Percentiles rank a stretch among this genome's conserved stretches.
Conservation (phyloP, 2,113 vertebrate species). For the Dendropsophus ebraccatus region DNA sequence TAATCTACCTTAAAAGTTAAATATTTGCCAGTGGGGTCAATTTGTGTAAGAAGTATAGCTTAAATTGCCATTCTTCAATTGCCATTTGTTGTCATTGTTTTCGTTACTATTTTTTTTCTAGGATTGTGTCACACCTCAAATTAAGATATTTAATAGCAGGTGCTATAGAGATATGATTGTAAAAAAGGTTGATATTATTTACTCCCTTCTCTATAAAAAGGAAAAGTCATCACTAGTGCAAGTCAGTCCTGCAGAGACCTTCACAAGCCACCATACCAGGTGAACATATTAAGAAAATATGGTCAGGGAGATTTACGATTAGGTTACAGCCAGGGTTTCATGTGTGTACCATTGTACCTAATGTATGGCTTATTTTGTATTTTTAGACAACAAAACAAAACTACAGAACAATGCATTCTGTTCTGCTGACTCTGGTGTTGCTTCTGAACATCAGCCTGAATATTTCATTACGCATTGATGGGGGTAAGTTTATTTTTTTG, state of each 20-base stretch:
- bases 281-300: background rate
- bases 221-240: background rate
- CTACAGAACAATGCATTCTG: background rate
- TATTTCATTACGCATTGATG: background rate
- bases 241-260: background rate
- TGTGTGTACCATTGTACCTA: background rate
- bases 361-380: background rate
- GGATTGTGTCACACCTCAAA: background rate
- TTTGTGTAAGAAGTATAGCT: background rate
- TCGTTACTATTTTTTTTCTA: background rate
- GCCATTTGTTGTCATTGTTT: background rate
- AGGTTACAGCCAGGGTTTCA: too few relatives aligned
- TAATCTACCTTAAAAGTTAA: constrained; percentile 26
- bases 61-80: background rate
- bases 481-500: background rate
- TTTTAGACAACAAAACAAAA: background rate
- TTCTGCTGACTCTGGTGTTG: background rate
- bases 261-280: background rate
- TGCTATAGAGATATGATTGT: background rate
- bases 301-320: background rate
- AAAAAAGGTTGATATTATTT: background rate
- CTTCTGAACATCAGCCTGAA: background rate
- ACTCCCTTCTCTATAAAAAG: background rate
- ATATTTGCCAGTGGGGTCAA: background rate
- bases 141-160: background rate